Evolutionary conservation across 2,888 invertebrate genomes (phyloP).

Genomic region (Pinctada fucata): DNA sequence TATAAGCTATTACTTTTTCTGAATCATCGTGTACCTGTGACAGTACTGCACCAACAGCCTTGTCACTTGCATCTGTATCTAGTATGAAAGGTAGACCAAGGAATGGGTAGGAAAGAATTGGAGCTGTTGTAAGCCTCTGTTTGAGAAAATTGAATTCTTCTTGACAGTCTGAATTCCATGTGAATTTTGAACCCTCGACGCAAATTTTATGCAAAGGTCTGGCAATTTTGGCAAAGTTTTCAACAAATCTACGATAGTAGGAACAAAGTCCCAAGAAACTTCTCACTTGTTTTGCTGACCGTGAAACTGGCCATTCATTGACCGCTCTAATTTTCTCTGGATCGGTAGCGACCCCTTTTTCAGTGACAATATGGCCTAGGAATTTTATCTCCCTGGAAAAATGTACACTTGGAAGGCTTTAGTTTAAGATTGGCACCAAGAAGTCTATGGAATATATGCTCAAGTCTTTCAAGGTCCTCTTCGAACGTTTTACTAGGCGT

Average conservation of each 20-base stretch:
- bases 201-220: slow-evolving; percentile 37
- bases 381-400: slow-evolving; percentile 8
- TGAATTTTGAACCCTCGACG: slow-evolving; percentile 26
- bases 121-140: slow-evolving; percentile 15
- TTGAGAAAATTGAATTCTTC: slow-evolving; percentile 28
- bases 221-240: slow-evolving; percentile 36
- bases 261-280: slow-evolving; percentile 37
- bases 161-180: slow-evolving; percentile 35
- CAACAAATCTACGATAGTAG: slow-evolving; percentile 33
- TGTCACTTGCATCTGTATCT: slow-evolving; percentile 51
- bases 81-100: slow-evolving; percentile 30
- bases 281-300: slow-evolving; percentile 10
- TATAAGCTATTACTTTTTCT: no score
- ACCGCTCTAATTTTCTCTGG: slow-evolving; percentile 28
- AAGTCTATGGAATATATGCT: slow-evolving; percentile 32
- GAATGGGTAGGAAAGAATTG: slow-evolving; percentile 40
- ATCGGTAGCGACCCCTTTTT: slow-evolving; percentile 32
- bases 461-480: slow-evolving; percentile 29
- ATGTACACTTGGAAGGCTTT: slow-evolving; percentile 39
- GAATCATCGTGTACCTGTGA: slow-evolving; percentile 5
- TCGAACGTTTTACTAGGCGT: slow-evolving; percentile 28
- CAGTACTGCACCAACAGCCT: slow-evolving; percentile 44
- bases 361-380: slow-evolving; percentile 33
- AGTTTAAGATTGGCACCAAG: slow-evolving; percentile 37
- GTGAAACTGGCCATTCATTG: slow-evolving; percentile 21